These are phyloP conservation scores for Tipula vernalis DNA, from an alignment of 2,888 invertebrate genomes.

Conservation along the genomic window DNA sequence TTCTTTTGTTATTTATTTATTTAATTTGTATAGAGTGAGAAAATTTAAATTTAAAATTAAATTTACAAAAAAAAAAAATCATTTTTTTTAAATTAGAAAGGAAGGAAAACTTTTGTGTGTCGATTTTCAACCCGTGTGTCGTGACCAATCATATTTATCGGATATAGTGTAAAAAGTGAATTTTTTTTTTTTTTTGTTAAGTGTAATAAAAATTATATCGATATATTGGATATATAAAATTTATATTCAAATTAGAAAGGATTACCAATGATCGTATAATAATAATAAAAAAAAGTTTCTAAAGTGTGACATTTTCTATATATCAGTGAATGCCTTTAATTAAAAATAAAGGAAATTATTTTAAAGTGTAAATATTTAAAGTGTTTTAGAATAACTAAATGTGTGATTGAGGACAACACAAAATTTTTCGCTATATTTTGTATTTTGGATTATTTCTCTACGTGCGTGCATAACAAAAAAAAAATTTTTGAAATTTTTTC, in stretches of 20 bases:
- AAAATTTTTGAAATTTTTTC: not conserved
- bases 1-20: not conserved
- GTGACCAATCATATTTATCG: not conserved
- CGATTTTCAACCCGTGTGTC: not conserved
- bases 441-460: not conserved
- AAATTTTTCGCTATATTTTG: not conserved
- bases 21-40: not conserved
- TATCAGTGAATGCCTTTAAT: not conserved
- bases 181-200: not conserved
- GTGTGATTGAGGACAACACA: not conserved
- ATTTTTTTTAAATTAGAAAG: not conserved
- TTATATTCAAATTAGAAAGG: not conserved
- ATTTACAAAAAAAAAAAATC: not conserved
- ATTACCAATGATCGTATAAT: not conserved
- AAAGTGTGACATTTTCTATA: not conserved
- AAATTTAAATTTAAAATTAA: not conserved
- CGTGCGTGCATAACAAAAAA: not conserved
- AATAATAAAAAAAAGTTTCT: not conserved
- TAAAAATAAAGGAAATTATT: not conserved
- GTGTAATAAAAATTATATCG: not conserved
- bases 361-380: not conserved
- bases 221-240: not conserved
- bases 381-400: not conserved
- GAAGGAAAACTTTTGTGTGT: conserved; percentile 4
- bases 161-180: not conserved